Evolutionary conservation across 2,888 invertebrate species (phyloP).

Genomic region (Tortrix viridana): DNA sequence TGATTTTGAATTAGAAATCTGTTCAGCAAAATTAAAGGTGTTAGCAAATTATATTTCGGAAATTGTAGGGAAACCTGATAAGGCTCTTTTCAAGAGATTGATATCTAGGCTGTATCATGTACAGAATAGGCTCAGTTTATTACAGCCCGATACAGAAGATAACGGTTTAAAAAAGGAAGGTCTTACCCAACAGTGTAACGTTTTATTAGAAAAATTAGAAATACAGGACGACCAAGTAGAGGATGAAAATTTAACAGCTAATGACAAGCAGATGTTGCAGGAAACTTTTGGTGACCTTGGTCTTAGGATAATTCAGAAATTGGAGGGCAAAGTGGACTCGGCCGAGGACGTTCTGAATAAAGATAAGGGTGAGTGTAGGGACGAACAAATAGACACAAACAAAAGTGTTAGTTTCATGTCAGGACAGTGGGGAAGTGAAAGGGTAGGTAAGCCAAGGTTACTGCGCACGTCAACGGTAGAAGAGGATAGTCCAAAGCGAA

Average conservation of each 20-base stretch:
- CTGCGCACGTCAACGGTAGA: background rate
- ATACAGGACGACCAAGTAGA: background rate
- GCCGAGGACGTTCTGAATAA: too few relatives aligned
- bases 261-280: conserved; percentile 12
- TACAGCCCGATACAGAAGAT: background rate
- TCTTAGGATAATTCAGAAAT: too few relatives aligned
- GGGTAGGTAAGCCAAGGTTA: background rate
- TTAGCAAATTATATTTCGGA: conserved; percentile 11
- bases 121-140: conserved; percentile 1
- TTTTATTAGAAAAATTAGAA: conserved; percentile 8
- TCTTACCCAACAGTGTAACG: conserved; percentile 1
- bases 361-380: too few relatives aligned
- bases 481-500: conserved; percentile 3
- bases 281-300: too few relatives aligned
- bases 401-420: too few relatives aligned
- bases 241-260: background rate
- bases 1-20: conserved; percentile 5
- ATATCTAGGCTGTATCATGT: conserved; percentile 11
- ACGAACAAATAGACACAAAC: too few relatives aligned
- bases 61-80: conserved; percentile 15
- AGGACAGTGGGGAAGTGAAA: background rate
- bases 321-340: too few relatives aligned
- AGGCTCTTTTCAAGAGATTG: conserved; percentile 1
- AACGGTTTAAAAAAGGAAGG: background rate
- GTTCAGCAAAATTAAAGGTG: conserved; percentile 2